Base-by-base conservation (phyloP, 2,797 vertebrate species). In the Adelosebastes latens region DNA sequence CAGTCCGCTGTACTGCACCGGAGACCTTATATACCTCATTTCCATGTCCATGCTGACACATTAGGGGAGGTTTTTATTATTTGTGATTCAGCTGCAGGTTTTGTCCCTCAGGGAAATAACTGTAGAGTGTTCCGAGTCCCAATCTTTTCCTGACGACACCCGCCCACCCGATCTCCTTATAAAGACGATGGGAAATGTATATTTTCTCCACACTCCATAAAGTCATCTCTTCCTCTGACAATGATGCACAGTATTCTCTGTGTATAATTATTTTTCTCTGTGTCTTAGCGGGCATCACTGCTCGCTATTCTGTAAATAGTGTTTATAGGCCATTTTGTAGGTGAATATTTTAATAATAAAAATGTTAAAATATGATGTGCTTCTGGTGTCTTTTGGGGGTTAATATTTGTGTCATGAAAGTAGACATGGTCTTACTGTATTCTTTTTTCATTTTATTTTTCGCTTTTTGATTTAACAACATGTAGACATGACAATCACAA, bases 271-370 rank as follows among this genome's bases (percentile, higher is more conserved):
- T 81, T 31, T 83, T 81, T 60, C 71, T 91, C 82, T 88, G 74
- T 92, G 86, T 94, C 89, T 90, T 83, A 90, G 93, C 88, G 83
- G 88, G 86, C 85, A 71, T 94, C 81, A 75, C 80, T 92, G 93
- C 92, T 92, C 79, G 89, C 91, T 93, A 80, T 82, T 83, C 77
- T 96, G 96, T 96, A 96, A 90, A 96, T 96, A 96, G 93, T 96
- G 96, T 96, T 95, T 93, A 96, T 96, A 96, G 94, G 90, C 90
- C 88, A 90, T 95, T 96, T 96, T 96, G 94, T 96, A 96, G 95
- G 94, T 96, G 93, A 94, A 94, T 96, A 96, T 96, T 96, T 96
- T 96, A 96, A 95, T 96, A 96, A 96, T 96, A 96, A 96, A 96
- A 96, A 91, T 76, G 76, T 92, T 82, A 91, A 96, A 95, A 94